Conservation (phyloP, 1,140 invertebrate species). For the Zaprionus lachaisei region DNA sequence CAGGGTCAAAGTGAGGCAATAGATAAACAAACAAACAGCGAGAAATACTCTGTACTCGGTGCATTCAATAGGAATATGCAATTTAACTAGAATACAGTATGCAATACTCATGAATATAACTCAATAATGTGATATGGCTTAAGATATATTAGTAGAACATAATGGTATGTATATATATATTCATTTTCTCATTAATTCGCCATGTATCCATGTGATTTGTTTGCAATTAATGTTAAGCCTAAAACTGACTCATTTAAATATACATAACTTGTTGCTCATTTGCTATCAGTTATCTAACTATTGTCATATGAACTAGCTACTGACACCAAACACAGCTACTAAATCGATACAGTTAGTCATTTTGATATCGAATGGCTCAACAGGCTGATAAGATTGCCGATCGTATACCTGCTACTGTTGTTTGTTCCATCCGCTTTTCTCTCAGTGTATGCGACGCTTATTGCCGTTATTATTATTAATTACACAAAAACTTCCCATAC, state of each 20-base stretch:
- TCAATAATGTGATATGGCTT: neutral
- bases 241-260: neutral
- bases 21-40: neutral
- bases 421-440: conserved; percentile 6
- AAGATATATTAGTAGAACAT: too few species aligned
- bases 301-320: neutral
- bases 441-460: conserved; percentile 32
- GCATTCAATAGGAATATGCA: neutral
- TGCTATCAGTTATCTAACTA: neutral
- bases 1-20: neutral
- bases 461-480: conserved; percentile 44
- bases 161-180: too few species aligned
- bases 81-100: too few species aligned
- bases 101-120: neutral
- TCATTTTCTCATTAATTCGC: too few species aligned
- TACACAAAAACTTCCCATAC: conserved; percentile 43
- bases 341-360: neutral
- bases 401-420: neutral
- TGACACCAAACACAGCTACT: neutral
- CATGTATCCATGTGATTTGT: neutral
- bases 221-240: neutral
- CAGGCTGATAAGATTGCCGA: neutral
- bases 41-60: neutral
- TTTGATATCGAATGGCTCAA: conserved; percentile 4
- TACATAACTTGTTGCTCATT: neutral